Base-by-base conservation (phyloP, 1,140 invertebrate genomes). In the Diorhabda sublineata region DNA sequence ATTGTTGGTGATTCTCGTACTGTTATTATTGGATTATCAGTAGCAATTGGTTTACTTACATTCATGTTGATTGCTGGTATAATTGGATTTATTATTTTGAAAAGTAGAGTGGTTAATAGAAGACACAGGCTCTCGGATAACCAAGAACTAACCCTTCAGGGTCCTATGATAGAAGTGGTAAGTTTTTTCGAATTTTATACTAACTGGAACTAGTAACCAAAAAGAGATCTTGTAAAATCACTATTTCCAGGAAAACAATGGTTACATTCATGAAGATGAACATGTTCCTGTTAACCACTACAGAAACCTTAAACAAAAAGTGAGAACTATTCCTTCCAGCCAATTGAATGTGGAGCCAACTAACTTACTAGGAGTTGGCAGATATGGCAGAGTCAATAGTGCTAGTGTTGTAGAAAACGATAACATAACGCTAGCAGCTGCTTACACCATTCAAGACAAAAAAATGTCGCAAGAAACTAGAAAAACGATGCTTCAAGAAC, bases 221-320 rank as follows among this genome's bases (percentile, higher is more conserved):
- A 26, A 26, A 26, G 26, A 26, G 26, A 26, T 26, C 26, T 26
- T 26, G 26, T 26, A 26, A 26, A 0, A 26, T 26, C 64, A 59
- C n/a, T 9, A 67, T 82, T 82, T 57, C 78, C 83, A 89, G 81
- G 89, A 90, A 79, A 90, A 91, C 72, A 85, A 88, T 71, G 88
- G 87, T 0, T 92, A 91, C 74, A 83, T 92, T 26, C 85, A 89
- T 41, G 91, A 93, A 71, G 90, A 90, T 71, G 87, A 92, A 63
- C 68, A 84, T 58, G 86, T 88, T 74, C 83, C 85, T 70, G 82
- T 85, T 2, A 89, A 90, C 78, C 86, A 91, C 74, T 91, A 90
- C 80, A 87, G 90, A 69, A 89, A 87, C 74, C 82, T 94, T 56
- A 92, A 91, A 77, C 84, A 88, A 67, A 89, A 90, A 76, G 81